Evolutionary conservation across 2,888 invertebrate species (phyloP).

Genomic region (Dexiosoma caninum): DNA sequence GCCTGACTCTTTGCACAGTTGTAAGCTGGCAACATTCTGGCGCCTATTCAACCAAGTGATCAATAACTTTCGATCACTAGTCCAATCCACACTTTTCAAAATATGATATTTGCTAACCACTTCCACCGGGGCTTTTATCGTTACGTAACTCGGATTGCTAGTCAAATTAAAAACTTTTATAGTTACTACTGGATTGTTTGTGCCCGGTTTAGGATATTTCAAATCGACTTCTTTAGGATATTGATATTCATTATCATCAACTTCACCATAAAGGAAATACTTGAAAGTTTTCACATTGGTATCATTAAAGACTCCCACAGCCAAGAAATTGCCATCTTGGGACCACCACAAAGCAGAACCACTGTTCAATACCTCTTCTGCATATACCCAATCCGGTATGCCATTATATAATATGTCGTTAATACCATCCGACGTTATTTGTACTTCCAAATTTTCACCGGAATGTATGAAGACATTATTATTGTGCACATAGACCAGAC

Average conservation of each 20-base stretch:
- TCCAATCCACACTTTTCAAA: conserved; percentile 86
- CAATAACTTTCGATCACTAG: conserved; percentile 82
- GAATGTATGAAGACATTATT: conserved; percentile 82
- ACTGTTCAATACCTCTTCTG: conserved; percentile 88
- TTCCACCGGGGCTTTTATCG: conserved; percentile 79
- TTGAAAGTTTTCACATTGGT: conserved; percentile 82
- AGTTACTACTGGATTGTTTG: conserved; percentile 85
- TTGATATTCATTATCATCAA: conserved; percentile 80
- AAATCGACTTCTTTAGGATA: conserved; percentile 84
- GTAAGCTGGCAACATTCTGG: conserved; percentile 82
- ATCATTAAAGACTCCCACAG: conserved; percentile 86
- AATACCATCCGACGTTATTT: conserved; percentile 82
- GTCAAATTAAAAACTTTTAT: conserved; percentile 82
- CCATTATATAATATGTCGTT: conserved; percentile 87
- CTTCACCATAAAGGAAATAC: conserved; percentile 83
- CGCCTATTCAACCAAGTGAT: conserved; percentile 91
- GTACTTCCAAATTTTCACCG: conserved; percentile 72
- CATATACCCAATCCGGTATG: conserved; percentile 95
- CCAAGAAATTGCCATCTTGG: conserved; percentile 82
- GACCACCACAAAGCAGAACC: conserved; percentile 90
- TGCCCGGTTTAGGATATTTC: conserved; percentile 89
- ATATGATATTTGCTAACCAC: conserved; percentile 82
- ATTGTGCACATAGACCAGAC: conserved; percentile 82
- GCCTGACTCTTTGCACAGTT: conserved; percentile 69
- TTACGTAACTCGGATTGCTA: conserved; percentile 73